Conservation (phyloP, 2,888 invertebrate species). For the Xylophagus ater region DNA sequence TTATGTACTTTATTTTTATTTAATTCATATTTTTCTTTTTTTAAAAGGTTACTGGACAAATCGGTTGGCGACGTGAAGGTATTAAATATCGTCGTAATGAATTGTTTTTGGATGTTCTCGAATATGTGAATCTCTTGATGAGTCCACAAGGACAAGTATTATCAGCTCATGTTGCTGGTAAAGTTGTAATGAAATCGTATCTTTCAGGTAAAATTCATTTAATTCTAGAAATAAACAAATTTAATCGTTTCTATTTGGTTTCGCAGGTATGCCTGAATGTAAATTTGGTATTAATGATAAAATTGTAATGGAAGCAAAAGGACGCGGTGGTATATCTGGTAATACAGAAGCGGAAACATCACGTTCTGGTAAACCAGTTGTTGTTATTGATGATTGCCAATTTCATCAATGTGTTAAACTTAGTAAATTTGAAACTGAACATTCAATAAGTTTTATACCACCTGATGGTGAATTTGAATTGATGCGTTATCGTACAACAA, state of each 20-base stretch:
- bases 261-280: constrained; percentile 94
- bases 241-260: too few relatives aligned
- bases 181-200: constrained; percentile 99
- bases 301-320: constrained; percentile 94
- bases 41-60: constrained; percentile 77
- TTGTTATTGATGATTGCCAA: constrained; percentile 99
- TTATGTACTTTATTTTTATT: too few relatives aligned
- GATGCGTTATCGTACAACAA: constrained; percentile 99
- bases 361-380: constrained; percentile 91
- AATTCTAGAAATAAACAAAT: not conserved
- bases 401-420: constrained; percentile 99
- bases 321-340: constrained; percentile 60
- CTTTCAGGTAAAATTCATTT: constrained; percentile 48
- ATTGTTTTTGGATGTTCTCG: constrained; percentile 94
- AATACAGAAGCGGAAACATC: constrained; percentile 67
- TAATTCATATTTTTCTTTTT: not conserved
- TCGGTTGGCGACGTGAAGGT: constrained; percentile 98
- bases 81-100: constrained; percentile 99
- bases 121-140: constrained; percentile 98
- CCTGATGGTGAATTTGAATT: constrained; percentile 99
- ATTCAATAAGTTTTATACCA: constrained; percentile 99
- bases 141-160: constrained; percentile 98
- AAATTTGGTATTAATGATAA: constrained; percentile 99
- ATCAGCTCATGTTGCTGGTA: constrained; percentile 98
- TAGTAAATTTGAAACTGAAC: constrained; percentile 99